These are phyloP conservation scores for Hippopotamyrus pictus DNA, from an alignment of 2,797 vertebrate species.

Conservation along the genomic window DNA sequence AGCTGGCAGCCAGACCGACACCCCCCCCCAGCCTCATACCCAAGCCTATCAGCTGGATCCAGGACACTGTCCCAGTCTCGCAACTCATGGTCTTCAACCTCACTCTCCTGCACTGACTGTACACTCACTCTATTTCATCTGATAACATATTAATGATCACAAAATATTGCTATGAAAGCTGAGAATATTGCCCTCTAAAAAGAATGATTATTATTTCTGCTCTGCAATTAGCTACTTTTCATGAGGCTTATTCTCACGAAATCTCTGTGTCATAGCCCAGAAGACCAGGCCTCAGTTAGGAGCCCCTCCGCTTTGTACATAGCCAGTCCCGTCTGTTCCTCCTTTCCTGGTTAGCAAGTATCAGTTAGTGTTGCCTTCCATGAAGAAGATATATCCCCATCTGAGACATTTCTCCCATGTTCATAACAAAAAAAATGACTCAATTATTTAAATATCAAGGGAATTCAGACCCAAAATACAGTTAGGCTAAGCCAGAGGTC, in stretches of 20 bases:
- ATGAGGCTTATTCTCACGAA: background rate
- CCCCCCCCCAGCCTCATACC: slow-evolving; percentile 9
- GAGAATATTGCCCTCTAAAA: background rate
- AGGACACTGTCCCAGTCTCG: slow-evolving; percentile 2
- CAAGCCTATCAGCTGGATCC: slow-evolving; percentile 13
- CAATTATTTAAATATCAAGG: background rate
- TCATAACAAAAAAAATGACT: background rate
- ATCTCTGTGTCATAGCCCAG: background rate
- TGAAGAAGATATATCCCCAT: slow-evolving; percentile 43
- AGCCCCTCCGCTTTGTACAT: slow-evolving; percentile 62
- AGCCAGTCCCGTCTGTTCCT: slow-evolving; percentile 54
- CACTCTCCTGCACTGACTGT: background rate
- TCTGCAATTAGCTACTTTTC: background rate
- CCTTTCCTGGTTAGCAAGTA: slow-evolving; percentile 51
- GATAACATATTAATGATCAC: background rate
- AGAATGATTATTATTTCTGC: background rate
- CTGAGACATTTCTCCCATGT: background rate
- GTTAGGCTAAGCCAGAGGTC: background rate
- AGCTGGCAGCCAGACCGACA: slow-evolving; percentile 26
- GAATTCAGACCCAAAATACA: background rate
- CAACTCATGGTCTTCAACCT: background rate
- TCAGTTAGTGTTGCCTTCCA: slow-evolving; percentile 55
- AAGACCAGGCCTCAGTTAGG: slow-evolving; percentile 15
- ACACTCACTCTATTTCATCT: background rate
- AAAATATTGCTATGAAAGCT: background rate